Conservation (phyloP, 1,140 invertebrate genomes). For the Drosophila ironensis region DNA sequence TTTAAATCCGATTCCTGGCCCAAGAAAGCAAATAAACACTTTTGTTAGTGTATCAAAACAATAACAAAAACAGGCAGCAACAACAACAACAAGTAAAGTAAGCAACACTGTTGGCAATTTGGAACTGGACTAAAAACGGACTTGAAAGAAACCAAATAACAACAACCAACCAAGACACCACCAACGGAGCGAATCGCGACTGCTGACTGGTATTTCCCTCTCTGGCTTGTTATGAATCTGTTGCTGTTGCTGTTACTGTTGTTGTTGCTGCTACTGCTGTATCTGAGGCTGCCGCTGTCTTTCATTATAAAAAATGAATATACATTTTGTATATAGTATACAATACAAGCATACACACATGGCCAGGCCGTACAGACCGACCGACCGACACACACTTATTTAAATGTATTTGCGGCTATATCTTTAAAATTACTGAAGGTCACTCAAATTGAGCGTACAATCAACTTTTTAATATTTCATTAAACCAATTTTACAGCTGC, state of each 20-base stretch:
- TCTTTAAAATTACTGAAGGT: slow-evolving; percentile 73
- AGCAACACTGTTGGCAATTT: slow-evolving; percentile 65
- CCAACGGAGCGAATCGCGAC: slow-evolving; percentile 7
- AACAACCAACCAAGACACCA: slow-evolving; percentile 22
- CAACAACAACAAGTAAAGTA: slow-evolving; percentile 28
- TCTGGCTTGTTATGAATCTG: slow-evolving; percentile 39
- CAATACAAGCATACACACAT: too few relatives aligned
- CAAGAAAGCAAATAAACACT: neutral
- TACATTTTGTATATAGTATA: slow-evolving; percentile 55
- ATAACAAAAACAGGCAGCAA: slow-evolving; percentile 14
- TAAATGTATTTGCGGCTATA: slow-evolving; percentile 56
- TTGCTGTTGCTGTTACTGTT: slow-evolving; percentile 23
- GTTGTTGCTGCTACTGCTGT: slow-evolving; percentile 6
- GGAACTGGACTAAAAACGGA: slow-evolving; percentile 75
- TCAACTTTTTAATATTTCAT: slow-evolving; percentile 69
- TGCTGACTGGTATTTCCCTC: slow-evolving; percentile 39
- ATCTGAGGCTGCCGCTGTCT: slow-evolving; percentile 31
- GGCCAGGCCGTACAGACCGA: too few relatives aligned
- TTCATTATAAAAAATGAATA: slow-evolving; percentile 62
- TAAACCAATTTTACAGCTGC: slow-evolving; percentile 36
- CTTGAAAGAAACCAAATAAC: slow-evolving; percentile 54
- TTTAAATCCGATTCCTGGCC: too few relatives aligned
- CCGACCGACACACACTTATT: slow-evolving; percentile 17
- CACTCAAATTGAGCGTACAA: slow-evolving; percentile 71
- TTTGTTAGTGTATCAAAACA: slow-evolving; percentile 10